phyloP scores from a whole-genome alignment of 2,888 invertebrate species.

The Eueremaeus valkanovi region DNA sequence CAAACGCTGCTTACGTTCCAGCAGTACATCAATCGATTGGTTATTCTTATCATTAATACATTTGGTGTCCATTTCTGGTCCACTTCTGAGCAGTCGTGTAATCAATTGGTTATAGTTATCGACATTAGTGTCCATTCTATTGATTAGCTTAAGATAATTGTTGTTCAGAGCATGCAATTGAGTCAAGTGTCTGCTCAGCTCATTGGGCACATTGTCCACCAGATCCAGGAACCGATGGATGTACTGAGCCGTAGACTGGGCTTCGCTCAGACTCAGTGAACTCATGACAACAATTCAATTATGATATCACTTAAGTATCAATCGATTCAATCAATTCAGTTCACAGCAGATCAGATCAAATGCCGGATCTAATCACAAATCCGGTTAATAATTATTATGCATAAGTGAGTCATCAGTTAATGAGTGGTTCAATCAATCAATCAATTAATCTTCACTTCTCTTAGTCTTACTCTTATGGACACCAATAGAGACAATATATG shows the following conservation, averaged over 20 bases:
- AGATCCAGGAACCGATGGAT: constrained; percentile 92
- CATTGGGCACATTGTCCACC: constrained; percentile 92
- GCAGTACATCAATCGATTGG: neutral
- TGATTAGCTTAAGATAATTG: constrained; percentile 6
- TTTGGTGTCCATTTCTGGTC: neutral
- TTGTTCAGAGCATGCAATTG: constrained; percentile 68
- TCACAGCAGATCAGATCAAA: no score
- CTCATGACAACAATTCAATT: no score
- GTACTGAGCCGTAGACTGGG: constrained; percentile 38
- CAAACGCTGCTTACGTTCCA: neutral
- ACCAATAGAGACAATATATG: no score
- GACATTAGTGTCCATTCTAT: neutral
- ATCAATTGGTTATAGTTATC: constrained; percentile 13
- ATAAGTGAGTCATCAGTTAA: neutral
- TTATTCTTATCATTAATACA: neutral
- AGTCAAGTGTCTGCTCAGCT: constrained; percentile 84
- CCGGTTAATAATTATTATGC: no score
- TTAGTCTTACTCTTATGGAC: no score
- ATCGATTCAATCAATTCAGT: neutral
- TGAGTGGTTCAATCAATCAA: neutral
- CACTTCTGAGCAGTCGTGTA: neutral
- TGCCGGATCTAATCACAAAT: no score
- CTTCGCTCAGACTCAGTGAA: neutral
- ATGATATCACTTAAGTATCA: no score
- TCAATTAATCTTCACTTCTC: neutral